Percentiles rank a stretch among this genome's conserved stretches.
These are phyloP conservation scores for Amphiprion ocellaris DNA, from an alignment of 2,113 vertebrate species.

Conservation along the genomic window DNA sequence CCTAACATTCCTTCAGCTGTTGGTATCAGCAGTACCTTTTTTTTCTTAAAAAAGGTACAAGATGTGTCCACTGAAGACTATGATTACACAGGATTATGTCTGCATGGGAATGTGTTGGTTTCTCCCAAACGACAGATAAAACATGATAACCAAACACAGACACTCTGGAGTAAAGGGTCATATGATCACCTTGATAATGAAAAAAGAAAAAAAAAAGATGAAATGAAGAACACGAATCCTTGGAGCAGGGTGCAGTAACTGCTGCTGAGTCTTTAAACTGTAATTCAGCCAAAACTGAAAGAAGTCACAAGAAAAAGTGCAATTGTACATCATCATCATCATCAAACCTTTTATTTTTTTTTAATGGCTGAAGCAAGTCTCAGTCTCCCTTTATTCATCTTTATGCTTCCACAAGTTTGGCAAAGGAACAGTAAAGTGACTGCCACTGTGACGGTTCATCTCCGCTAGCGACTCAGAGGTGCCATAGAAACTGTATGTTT, in stretches of 20 bases:
- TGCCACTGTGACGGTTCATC: neutral
- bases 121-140: neutral
- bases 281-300: slow-evolving; percentile 25
- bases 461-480: slow-evolving; percentile 50
- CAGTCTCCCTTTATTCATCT: slow-evolving; percentile 8
- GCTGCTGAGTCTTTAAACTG: slow-evolving; percentile 1
- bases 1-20: slow-evolving; percentile 78
- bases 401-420: neutral
- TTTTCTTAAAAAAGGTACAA: slow-evolving; percentile 21
- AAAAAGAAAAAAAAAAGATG: neutral
- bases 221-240: slow-evolving; percentile 31
- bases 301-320: slow-evolving; percentile 57
- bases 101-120: slow-evolving; percentile 26
- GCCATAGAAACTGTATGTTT: slow-evolving; percentile 56
- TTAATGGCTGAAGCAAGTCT: slow-evolving; percentile 2
- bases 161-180: slow-evolving; percentile 13
- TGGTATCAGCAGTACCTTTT: slow-evolving; percentile 59
- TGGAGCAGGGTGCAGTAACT: neutral
- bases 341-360: slow-evolving; percentile 9
- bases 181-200: neutral
- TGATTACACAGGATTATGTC: slow-evolving; percentile 31
- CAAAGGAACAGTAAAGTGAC: slow-evolving; percentile 1
- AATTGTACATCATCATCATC: slow-evolving; percentile 56
- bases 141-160: slow-evolving; percentile 8
- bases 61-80: slow-evolving; percentile 41